phyloP scores from a whole-genome alignment of 2,113 vertebrate genomes.

The Syngnathus floridae region DNA sequence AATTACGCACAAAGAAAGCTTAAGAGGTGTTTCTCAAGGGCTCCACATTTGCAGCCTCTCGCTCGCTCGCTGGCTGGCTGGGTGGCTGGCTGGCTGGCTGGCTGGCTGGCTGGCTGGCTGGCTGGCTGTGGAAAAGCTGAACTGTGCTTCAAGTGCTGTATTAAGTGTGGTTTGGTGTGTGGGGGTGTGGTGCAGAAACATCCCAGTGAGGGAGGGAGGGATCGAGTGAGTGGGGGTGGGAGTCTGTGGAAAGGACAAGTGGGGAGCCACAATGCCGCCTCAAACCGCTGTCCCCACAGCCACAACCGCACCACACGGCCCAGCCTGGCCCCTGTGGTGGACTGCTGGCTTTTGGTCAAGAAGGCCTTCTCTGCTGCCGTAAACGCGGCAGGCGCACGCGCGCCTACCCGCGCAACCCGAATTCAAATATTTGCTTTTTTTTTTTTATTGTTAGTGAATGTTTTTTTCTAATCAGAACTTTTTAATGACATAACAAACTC shows the following conservation, averaged over 20 bases:
- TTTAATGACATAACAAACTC: no score
- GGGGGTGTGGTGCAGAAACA: not conserved
- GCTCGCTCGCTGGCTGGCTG: slow-evolving; percentile 7
- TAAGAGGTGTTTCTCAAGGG: slow-evolving; percentile 74
- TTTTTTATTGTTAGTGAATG: no score
- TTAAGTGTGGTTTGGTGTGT: slow-evolving; percentile 58
- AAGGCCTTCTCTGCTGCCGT: not conserved
- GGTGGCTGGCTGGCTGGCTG: no score
- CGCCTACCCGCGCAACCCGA: no score
- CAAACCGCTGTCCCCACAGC: slow-evolving; percentile 54
- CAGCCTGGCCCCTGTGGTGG: not conserved
- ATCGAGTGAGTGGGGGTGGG: slow-evolving; percentile 36
- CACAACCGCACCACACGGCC: not conserved
- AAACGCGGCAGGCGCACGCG: no score
- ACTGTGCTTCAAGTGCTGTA: slow-evolving; percentile 57
- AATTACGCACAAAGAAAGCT: slow-evolving; percentile 74
- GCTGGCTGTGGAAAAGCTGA: slow-evolving; percentile 64
- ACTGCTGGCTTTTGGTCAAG: not conserved
- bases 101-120: no score
- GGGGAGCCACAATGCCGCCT: slow-evolving; percentile 56
- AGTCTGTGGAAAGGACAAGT: slow-evolving; percentile 52
- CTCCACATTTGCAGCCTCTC: slow-evolving; percentile 63
- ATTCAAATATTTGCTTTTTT: no score
- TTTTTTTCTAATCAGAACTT: no score
- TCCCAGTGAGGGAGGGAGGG: not conserved